Percentiles rank a stretch among this genome's conserved stretches.
Conservation (phyloP, 2,797 vertebrate genomes). For the Taenioides sp. region DNA sequence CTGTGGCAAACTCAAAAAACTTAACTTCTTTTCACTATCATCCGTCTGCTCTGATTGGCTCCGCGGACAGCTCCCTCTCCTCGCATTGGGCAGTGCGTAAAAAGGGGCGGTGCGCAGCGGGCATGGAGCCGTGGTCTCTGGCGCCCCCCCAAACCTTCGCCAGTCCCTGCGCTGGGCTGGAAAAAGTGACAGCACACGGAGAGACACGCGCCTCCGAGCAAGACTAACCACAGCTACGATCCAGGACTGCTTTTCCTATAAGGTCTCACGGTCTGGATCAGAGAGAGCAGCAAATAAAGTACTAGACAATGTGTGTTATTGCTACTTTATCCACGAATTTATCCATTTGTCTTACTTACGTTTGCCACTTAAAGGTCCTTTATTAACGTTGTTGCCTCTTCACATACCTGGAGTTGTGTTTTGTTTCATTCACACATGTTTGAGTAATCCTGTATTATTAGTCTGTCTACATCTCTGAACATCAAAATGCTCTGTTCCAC, state of each 20-base stretch:
- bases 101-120: conserved; percentile 27
- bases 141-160: conserved; percentile 35
- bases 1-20: conserved; percentile 54
- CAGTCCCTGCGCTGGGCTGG: not conserved
- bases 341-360: too few relatives aligned
- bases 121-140: conserved; percentile 25
- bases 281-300: not conserved
- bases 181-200: not conserved
- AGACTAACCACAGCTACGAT: not conserved
- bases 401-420: too few relatives aligned
- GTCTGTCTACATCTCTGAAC: too few relatives aligned
- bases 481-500: too few relatives aligned
- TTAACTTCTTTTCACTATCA: conserved; percentile 71
- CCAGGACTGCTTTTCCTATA: not conserved
- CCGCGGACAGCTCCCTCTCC: conserved; percentile 2
- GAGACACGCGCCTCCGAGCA: not conserved
- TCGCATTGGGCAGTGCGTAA: conserved; percentile 48
- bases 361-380: too few relatives aligned
- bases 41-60: conserved; percentile 62
- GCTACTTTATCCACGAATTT: too few relatives aligned
- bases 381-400: too few relatives aligned
- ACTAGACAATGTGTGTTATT: too few relatives aligned
- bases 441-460: too few relatives aligned
- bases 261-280: not conserved
- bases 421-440: too few relatives aligned